Conservation (phyloP, 2,797 vertebrate genomes). For the Catostomus latipinnis region DNA sequence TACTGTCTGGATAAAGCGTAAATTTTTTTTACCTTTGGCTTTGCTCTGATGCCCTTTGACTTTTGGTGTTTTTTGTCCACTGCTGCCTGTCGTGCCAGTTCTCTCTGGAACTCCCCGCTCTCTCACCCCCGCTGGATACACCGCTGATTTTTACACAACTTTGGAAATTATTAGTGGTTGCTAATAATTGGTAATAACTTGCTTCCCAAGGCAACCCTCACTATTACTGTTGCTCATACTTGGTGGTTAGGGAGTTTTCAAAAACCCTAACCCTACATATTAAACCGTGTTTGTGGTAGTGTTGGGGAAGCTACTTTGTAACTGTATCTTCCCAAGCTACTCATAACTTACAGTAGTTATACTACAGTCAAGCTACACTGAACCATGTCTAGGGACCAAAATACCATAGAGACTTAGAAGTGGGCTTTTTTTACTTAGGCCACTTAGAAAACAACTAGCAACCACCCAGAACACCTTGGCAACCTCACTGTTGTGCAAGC, state of each 20-base stretch:
- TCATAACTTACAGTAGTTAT: too few species aligned
- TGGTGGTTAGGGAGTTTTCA: too few species aligned
- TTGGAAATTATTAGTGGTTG: constrained; percentile 14
- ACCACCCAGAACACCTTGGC: not conserved
- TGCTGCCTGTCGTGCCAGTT: constrained; percentile 16
- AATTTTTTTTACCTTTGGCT: constrained; percentile 32
- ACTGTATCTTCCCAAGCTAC: too few species aligned
- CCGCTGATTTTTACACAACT: constrained; percentile 25
- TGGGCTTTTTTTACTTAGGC: too few species aligned
- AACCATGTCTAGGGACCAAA: too few species aligned
- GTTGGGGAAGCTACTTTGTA: too few species aligned
- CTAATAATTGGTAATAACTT: too few species aligned
- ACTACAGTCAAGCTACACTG: too few species aligned
- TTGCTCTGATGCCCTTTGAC: constrained; percentile 8
- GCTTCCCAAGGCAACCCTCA: not conserved
- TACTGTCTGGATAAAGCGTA: constrained; percentile 17
- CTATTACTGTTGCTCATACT: not conserved
- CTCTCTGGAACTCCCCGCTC: constrained; percentile 1
- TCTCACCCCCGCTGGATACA: constrained; percentile 13
- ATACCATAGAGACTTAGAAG: too few species aligned
- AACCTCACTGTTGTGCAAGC: not conserved
- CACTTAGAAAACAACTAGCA: not conserved
- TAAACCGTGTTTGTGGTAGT: not conserved
- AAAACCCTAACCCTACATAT: too few species aligned
- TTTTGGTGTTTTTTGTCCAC: constrained; percentile 16